Evolutionary conservation across 2,797 vertebrate genomes (phyloP), one percentile per base, ranked within the genome.

Genomic region (Tauraco hartlaubi): DNA sequence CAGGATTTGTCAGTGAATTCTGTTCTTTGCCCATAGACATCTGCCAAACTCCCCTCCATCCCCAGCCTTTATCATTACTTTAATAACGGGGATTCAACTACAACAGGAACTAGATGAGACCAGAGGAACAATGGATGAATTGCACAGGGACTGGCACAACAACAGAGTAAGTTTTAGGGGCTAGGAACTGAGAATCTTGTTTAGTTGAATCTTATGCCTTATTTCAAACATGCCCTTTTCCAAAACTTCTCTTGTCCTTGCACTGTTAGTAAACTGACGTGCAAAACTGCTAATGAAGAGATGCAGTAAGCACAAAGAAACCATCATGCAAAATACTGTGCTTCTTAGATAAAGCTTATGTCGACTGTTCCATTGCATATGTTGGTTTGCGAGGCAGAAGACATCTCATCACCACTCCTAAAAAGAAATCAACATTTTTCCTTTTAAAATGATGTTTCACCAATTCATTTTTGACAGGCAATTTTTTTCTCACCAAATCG

Each of bases 31-130:
- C 55, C 31, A 49, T 0, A 49, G n/a, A 28, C 16, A 39, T 20
- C 16, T 20, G 7, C 20, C 0, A 11, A 29, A 52, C 19, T 31
- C 5, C 4, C 9, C 9, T 10, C 7, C 3, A 5, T 15, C 14
- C 56, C 11, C n/a, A 41, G 39, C 7, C 12, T 62, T 75, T n/a
- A 46, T 10, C 46, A 21, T 62, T 75, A 78, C 13, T 61, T 51
- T 58, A 84, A 20, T 26, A 17, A 62, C 55, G 80, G 8, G 9
- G 33, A 89, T 71, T 79, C 55, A 85, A 23, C 20, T 44, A 56
- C 54, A 63, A 52, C 21, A 76, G 22, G 21, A 96, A 52, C 22
- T 74, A 63, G 17, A 25, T 37, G 13, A 63, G 31, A 71, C 33
- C 16, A 1, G 0, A 8, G 29, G 4, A 92, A 82, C 21, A 55